Evolutionary conservation across 2,888 invertebrate genomes (phyloP).

Genomic region (Acronicta alni): DNA sequence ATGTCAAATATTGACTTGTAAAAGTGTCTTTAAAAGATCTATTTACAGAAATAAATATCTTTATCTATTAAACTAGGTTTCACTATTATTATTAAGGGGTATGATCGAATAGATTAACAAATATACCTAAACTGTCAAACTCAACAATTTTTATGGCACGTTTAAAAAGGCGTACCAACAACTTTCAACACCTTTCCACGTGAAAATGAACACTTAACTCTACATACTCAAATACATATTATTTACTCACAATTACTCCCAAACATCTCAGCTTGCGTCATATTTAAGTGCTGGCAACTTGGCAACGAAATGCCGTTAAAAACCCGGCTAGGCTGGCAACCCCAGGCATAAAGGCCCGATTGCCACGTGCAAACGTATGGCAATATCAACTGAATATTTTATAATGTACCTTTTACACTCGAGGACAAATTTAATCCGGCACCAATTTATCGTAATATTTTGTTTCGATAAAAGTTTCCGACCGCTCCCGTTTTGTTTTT

Average conservation of each 20-base stretch:
- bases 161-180: background rate
- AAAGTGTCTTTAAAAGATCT: no score
- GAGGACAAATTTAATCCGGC: slow-evolving; percentile 37
- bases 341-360: slow-evolving; percentile 46
- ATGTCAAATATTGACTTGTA: no score
- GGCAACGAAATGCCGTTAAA: slow-evolving; percentile 52
- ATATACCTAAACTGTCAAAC: no score
- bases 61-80: no score
- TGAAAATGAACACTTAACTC: slow-evolving; percentile 16
- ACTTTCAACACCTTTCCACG: slow-evolving; percentile 13
- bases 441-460: slow-evolving; percentile 26
- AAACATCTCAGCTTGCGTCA: slow-evolving; percentile 45
- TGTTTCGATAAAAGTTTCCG: slow-evolving; percentile 25
- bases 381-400: slow-evolving; percentile 57
- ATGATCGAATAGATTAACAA: no score
- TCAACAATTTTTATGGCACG: background rate
- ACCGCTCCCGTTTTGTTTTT: slow-evolving; percentile 16
- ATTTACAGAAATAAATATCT: no score
- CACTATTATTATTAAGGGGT: no score
- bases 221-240: slow-evolving; percentile 29
- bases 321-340: slow-evolving; percentile 44
- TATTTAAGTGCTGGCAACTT: slow-evolving; percentile 51
- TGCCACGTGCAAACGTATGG: slow-evolving; percentile 56
- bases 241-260: slow-evolving; percentile 40
- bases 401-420: slow-evolving; percentile 49